Percentiles rank a stretch among this genome's conserved stretches.
These are phyloP conservation scores for Pimephales promelas DNA, from an alignment of 2,113 vertebrate genomes.

Conservation along the genomic window DNA sequence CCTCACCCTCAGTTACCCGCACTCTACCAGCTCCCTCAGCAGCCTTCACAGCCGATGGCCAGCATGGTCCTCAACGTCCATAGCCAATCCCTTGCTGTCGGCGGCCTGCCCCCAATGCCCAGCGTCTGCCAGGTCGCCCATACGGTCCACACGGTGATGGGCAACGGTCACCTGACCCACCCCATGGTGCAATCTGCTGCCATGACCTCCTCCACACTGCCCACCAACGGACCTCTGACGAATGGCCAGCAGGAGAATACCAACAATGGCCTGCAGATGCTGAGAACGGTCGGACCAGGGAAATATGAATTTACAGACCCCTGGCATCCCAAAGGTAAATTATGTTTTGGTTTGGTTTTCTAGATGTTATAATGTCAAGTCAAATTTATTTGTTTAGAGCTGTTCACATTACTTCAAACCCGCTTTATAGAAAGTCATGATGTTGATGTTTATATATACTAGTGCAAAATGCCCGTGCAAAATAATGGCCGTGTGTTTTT, in stretches of 20 bases:
- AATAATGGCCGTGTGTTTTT: too few relatives aligned
- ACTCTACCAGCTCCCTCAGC: slow-evolving; percentile 91
- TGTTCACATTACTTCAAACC: too few relatives aligned
- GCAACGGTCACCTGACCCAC: slow-evolving; percentile 88
- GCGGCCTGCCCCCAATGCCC: slow-evolving; percentile 85
- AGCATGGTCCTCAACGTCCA: slow-evolving; percentile 92
- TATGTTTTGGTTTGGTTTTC: neutral
- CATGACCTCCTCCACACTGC: slow-evolving; percentile 76
- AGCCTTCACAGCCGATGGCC: slow-evolving; percentile 90
- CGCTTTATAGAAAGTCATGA: too few relatives aligned
- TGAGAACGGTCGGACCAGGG: slow-evolving; percentile 92
- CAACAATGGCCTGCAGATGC: slow-evolving; percentile 88
- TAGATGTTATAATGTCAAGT: neutral
- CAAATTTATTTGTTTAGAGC: too few relatives aligned
- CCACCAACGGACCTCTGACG: slow-evolving; percentile 78
- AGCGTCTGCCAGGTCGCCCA: slow-evolving; percentile 82
- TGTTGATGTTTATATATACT: too few relatives aligned
- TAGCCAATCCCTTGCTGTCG: slow-evolving; percentile 85
- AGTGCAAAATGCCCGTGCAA: too few relatives aligned
- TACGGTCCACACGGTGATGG: slow-evolving; percentile 80
- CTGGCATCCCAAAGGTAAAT: slow-evolving; percentile 96
- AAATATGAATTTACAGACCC: slow-evolving; percentile 98
- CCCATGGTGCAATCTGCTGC: slow-evolving; percentile 84
- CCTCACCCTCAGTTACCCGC: slow-evolving; percentile 90
- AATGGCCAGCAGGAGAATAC: slow-evolving; percentile 86